Conservation (phyloP, 2,888 invertebrate genomes). For the Hyposoter dolosus region DNA sequence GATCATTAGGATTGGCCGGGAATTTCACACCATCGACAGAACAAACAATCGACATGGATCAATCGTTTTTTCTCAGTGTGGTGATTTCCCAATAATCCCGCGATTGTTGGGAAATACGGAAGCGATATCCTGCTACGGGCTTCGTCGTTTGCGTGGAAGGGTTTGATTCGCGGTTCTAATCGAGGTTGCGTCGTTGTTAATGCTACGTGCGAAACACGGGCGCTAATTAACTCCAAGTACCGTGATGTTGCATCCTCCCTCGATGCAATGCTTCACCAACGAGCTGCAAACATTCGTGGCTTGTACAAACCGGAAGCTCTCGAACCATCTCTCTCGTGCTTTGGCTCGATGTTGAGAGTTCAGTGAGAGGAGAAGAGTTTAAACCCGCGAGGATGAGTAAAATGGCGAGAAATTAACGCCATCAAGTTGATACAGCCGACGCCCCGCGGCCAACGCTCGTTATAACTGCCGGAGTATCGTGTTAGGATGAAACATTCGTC, state of each 20-base stretch:
- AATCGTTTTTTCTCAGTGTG: not conserved
- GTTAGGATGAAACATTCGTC: constrained; percentile 23
- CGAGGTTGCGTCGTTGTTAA: constrained; percentile 56
- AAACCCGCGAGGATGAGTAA: constrained; percentile 21
- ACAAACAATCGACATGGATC: not conserved
- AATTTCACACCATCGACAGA: not conserved
- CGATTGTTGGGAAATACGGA: not conserved
- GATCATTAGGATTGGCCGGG: not conserved
- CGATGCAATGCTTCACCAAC: not conserved
- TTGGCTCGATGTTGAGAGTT: constrained; percentile 36
- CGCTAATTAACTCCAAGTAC: constrained; percentile 66
- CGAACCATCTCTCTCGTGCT: constrained; percentile 31
- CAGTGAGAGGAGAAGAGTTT: constrained; percentile 37
- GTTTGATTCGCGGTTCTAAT: constrained; percentile 55
- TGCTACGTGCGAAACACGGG: constrained; percentile 46
- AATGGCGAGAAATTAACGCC: constrained; percentile 62
- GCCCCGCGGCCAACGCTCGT: constrained; percentile 41
- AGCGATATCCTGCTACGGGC: not conserved
- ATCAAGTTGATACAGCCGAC: constrained; percentile 45
- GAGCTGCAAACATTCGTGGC: constrained; percentile 45
- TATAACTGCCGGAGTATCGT: constrained; percentile 34
- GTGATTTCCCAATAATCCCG: too few relatives aligned
- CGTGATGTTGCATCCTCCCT: constrained; percentile 61
- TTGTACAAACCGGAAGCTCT: constrained; percentile 48
- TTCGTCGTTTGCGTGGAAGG: constrained; percentile 21